Conservation (phyloP, 2,888 invertebrate genomes). For the Sympetrum striolatum region DNA sequence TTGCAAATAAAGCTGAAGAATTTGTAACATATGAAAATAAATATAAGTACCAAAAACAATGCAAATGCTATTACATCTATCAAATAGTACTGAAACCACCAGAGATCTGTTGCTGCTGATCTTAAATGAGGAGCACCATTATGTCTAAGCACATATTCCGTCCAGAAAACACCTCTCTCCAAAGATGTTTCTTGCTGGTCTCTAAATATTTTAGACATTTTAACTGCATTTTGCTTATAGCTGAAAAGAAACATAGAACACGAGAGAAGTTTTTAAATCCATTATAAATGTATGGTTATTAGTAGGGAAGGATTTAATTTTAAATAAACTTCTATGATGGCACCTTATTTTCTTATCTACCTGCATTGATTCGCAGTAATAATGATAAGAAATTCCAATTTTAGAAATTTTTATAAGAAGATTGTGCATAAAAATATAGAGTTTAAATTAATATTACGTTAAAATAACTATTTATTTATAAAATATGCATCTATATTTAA, state of each 20-base stretch:
- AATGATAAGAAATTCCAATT: too few species aligned
- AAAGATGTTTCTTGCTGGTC: constrained; percentile 1
- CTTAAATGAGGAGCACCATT: constrained; percentile 46
- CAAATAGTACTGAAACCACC: not conserved
- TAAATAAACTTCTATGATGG: not conserved
- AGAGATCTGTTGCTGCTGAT: constrained; percentile 8
- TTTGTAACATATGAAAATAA: not conserved
- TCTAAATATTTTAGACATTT: constrained; percentile 47
- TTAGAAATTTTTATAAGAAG: too few species aligned
- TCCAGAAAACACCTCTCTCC: constrained; percentile 17
- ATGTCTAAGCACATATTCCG: not conserved
- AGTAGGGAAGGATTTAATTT: not conserved
- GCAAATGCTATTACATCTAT: not conserved
- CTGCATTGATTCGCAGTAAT: too few species aligned
- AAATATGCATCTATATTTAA: too few species aligned
- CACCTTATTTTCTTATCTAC: not conserved
- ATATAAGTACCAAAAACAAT: not conserved
- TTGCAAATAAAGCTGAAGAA: not conserved
- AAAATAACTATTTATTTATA: too few species aligned
- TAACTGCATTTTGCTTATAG: constrained; percentile 29
- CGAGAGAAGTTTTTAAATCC: not conserved
- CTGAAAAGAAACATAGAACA: not conserved
- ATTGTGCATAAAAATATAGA: too few species aligned
- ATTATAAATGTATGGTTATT: not conserved
- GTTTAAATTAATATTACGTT: too few species aligned